Percentiles rank a stretch among this genome's conserved stretches.
Conservation (phyloP, 2,113 vertebrate genomes). For the Rhadina sibilatrix region DNA sequence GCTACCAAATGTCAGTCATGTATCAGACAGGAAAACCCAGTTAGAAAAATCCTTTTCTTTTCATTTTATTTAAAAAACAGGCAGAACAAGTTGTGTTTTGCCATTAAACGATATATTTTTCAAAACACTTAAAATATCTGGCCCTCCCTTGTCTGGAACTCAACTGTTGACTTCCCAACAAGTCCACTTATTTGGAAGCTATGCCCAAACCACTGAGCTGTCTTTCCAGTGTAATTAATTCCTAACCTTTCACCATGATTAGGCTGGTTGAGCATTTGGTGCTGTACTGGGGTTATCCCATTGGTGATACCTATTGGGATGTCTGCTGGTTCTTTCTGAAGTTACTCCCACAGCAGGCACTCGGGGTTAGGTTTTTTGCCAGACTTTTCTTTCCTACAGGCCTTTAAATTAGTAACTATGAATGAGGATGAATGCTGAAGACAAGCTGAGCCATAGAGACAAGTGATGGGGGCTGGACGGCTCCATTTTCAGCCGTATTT, state of each 20-base stretch:
- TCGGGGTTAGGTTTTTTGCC: rapidly evolving
- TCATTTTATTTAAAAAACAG: not conserved
- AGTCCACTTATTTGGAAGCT: not conserved
- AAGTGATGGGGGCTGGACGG: not conserved
- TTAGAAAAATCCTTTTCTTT: not conserved
- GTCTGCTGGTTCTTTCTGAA: not conserved
- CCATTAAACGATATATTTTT: not conserved
- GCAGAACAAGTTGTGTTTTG: not conserved
- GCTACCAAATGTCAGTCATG: rapidly evolving
- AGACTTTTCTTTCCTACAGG: not conserved
- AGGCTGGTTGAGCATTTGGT: not conserved
- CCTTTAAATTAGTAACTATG: not conserved
- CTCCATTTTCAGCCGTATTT: not conserved
- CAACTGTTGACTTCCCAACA: not conserved
- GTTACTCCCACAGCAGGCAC: not conserved
- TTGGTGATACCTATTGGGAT: not conserved
- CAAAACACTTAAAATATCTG: not conserved
- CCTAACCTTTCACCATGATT: not conserved
- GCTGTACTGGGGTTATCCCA: not conserved
- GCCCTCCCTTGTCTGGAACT: not conserved
- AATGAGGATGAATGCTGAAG: not conserved
- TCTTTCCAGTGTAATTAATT: not conserved
- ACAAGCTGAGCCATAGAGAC: not conserved
- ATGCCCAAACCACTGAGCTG: not conserved
- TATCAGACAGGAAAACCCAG: not conserved